Evolutionary conservation across 2,797 vertebrate species (phyloP).

Genomic region (Coilia nasus): DNA sequence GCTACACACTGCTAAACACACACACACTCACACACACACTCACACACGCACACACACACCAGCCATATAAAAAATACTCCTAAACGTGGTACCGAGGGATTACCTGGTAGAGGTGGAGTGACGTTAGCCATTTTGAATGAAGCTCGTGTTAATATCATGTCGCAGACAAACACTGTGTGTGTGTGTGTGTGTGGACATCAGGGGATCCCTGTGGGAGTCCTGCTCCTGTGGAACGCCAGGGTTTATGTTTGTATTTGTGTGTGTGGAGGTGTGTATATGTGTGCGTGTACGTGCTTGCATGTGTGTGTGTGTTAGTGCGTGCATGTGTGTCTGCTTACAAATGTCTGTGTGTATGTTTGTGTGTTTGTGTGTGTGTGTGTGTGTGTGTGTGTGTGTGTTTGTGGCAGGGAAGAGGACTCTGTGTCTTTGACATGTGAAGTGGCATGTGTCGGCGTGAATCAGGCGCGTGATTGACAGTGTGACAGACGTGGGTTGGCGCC

Average conservation of each 20-base stretch:
- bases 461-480: neutral
- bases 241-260: neutral
- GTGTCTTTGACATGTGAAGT: constrained; percentile 14
- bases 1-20: neutral
- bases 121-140: neutral
- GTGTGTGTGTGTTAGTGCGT: neutral
- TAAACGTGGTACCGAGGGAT: neutral
- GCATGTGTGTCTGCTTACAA: neutral
- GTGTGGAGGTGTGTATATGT: neutral
- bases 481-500: neutral
- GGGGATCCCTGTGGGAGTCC: too few relatives aligned
- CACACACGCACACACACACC: neutral
- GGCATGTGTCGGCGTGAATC: constrained; percentile 18
- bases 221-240: too few relatives aligned
- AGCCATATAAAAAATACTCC: too few relatives aligned
- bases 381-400: neutral
- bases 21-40: neutral
- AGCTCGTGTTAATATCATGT: neutral
- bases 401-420: constrained; percentile 33
- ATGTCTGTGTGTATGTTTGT: constrained; percentile 1
- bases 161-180: too few relatives aligned
- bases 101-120: neutral
- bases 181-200: too few relatives aligned
- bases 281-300: neutral
- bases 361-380: neutral